Evolutionary conservation across 2,797 vertebrate species (phyloP), one percentile per base, ranked within the genome.

Genomic region (Sebastes paucispinis): DNA sequence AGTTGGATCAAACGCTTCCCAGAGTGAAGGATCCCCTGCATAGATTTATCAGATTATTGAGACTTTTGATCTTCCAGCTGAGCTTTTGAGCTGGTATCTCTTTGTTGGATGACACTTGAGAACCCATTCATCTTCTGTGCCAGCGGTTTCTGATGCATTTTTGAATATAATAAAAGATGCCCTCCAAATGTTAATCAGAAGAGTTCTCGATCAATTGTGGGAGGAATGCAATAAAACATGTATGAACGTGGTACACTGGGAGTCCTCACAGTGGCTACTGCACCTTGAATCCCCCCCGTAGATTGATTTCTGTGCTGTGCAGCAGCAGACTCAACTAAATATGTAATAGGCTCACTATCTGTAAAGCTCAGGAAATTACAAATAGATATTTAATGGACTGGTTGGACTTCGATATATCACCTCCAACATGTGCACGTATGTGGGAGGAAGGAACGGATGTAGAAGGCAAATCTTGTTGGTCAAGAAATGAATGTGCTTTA

Each of bases 361-460:
- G 77, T 75, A 75, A 83, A 75, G 83, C 85, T 82, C 71, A 82
- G 89, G 86, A 92, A 92, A 93, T 92, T 87, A 91, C 83, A 16
- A 87, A 91, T 93, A 85, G 91, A 91, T 89, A 88, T 90, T 92
- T 88, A 92, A 94, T 92, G 88, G 91, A 87, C 80, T 85, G 73
- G 79, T 86, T 80, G 84, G 81, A 64, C 74, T 80, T 82, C 60
- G 70, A 92, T 92, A 87, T 79, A 91, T 92, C 86, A 92, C 81
- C 83, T 75, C 24, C 24, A 64, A 68, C 79, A 71, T 59, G 60
- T 73, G 78, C 80, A 87, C 73, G 57, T 68, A 60, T 83, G 83
- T 91, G 75, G 66, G 87, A 74, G 90, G 76, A 59, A 77, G 71
- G 79, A 86, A 81, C 80, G 63, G 67, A 71, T 70, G 77, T 47